A percentile compares a stretch with the other conserved stretches of the same genome.
phyloP scores from a whole-genome alignment of 1,140 invertebrate species.

The Rhizoglyphus robini region DNA sequence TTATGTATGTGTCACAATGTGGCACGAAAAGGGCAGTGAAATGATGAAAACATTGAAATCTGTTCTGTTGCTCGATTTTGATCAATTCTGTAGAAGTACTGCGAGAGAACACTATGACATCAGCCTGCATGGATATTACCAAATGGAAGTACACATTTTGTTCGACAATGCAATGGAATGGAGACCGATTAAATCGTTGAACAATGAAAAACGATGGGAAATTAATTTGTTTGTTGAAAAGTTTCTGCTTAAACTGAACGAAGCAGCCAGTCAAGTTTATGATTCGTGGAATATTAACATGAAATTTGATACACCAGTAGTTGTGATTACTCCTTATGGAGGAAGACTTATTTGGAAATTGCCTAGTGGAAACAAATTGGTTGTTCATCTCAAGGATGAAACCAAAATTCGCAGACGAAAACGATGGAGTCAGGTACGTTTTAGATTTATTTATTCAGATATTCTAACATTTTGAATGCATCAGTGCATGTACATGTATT shows the following conservation, averaged over 20 bases:
- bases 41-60: slow-evolving; percentile 58
- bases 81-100: slow-evolving; percentile 72
- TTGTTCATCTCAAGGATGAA: slow-evolving; percentile 94
- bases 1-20: slow-evolving; percentile 85
- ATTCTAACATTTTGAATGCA: too few species aligned
- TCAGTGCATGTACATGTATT: slow-evolving; percentile 59
- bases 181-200: too few species aligned
- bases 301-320: slow-evolving; percentile 77
- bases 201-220: slow-evolving; percentile 87
- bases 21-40: slow-evolving; percentile 90
- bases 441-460: too few species aligned
- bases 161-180: slow-evolving; percentile 99
- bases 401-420: slow-evolving; percentile 64
- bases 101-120: slow-evolving; percentile 41
- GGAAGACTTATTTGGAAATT: slow-evolving; percentile 82
- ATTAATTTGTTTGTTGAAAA: slow-evolving; percentile 93
- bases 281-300: slow-evolving; percentile 76
- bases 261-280: slow-evolving; percentile 75
- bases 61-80: slow-evolving; percentile 61
- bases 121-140: slow-evolving; percentile 44
- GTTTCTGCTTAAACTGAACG: slow-evolving; percentile 79
- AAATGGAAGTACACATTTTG: slow-evolving; percentile 77
- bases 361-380: slow-evolving; percentile 93
- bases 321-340: slow-evolving; percentile 86
- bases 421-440: slow-evolving; percentile 33